These are phyloP conservation scores for Enteromius afrohamiltoni DNA, from an alignment of 2,797 vertebrate species.

Conservation along the genomic window DNA sequence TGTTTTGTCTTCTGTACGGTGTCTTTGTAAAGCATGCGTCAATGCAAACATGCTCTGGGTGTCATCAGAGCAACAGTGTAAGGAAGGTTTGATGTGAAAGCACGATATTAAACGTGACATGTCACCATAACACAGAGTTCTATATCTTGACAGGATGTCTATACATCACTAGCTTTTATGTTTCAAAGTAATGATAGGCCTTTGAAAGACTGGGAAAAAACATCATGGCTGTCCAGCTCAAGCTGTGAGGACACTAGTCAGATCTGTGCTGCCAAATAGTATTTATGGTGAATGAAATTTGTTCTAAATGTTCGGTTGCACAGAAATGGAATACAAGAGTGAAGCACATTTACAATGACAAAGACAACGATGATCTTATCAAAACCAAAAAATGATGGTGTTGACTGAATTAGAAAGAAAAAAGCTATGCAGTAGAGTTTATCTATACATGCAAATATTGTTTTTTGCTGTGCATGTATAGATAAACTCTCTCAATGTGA, in stretches of 20 bases:
- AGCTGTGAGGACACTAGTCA: slow-evolving; percentile 8
- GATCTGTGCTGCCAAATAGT: slow-evolving; percentile 3
- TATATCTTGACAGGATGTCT: slow-evolving; percentile 57
- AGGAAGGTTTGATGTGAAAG: slow-evolving; percentile 52
- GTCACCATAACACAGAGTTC: slow-evolving; percentile 53
- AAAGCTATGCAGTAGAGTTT: background rate
- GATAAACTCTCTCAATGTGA: background rate
- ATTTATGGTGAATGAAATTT: background rate
- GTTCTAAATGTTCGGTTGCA: background rate
- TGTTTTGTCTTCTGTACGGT: background rate
- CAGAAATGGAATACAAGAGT: background rate
- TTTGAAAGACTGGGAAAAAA: slow-evolving; percentile 46
- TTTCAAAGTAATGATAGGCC: slow-evolving; percentile 47
- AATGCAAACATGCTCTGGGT: slow-evolving; percentile 6
- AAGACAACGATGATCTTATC: background rate
- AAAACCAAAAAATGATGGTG: background rate
- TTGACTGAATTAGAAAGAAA: background rate
- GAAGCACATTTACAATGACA: background rate
- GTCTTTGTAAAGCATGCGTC: background rate
- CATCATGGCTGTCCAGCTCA: slow-evolving; percentile 31
- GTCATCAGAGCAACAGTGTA: background rate
- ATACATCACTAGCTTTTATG: slow-evolving; percentile 54
- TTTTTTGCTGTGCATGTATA: background rate
- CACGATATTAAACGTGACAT: slow-evolving; percentile 55
- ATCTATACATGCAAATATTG: no score